Conservation (phyloP, 2,113 vertebrate species). For the Ariopsis seemanni region DNA sequence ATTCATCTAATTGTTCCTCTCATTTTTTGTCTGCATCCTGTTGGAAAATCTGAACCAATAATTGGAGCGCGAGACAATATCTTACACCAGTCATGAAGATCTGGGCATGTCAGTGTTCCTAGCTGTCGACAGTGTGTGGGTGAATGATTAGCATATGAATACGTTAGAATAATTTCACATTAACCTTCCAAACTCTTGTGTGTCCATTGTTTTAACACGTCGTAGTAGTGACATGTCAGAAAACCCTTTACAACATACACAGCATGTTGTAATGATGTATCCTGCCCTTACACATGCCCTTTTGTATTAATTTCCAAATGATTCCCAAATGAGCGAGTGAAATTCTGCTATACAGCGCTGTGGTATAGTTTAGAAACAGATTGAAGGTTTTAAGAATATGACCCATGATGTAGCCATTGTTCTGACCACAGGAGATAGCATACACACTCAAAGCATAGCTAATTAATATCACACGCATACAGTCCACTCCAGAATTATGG, state of each 20-base stretch:
- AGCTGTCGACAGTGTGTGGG: slow-evolving; percentile 56
- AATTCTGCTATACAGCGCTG: neutral
- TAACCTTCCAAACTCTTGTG: slow-evolving; percentile 59
- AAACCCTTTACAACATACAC: slow-evolving; percentile 33
- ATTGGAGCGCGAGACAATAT: slow-evolving; percentile 27
- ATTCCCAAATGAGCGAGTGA: neutral
- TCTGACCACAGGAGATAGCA: neutral
- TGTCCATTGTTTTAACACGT: slow-evolving; percentile 63
- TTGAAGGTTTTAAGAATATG: neutral
- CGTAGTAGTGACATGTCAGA: slow-evolving; percentile 64
- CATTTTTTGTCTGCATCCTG: neutral
- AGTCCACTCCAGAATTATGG: neutral
- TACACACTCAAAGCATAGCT: neutral
- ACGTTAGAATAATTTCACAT: slow-evolving; percentile 73
- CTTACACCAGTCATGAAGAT: slow-evolving; percentile 31
- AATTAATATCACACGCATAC: neutral
- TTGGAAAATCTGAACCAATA: slow-evolving; percentile 21
- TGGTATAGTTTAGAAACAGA: neutral
- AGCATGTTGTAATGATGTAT: slow-evolving; percentile 13
- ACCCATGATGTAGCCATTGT: neutral
- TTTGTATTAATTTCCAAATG: slow-evolving; percentile 13
- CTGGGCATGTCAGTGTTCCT: slow-evolving; percentile 54
- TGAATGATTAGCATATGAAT: slow-evolving; percentile 68
- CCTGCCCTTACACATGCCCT: slow-evolving; percentile 12
- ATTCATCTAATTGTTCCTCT: slow-evolving; percentile 39